Evolutionary conservation across 2,888 invertebrate genomes (phyloP).

Genomic region (Polymixis lichenea): DNA sequence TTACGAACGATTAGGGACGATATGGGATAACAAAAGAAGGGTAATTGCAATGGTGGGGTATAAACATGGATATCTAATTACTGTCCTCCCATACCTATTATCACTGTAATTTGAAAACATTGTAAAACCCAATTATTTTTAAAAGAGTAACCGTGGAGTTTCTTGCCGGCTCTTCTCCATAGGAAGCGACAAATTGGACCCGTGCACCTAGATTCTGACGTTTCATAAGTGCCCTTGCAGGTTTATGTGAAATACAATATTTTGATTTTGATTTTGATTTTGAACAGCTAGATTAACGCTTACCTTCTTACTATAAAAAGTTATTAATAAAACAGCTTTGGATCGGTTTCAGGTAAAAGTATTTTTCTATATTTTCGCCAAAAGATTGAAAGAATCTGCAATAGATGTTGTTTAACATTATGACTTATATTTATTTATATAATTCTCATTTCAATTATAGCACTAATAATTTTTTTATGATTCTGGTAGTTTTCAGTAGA

Average conservation of each 20-base stretch:
- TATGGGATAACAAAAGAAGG: neutral
- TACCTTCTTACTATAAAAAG: neutral
- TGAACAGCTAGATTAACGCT: neutral
- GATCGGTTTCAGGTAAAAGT: neutral
- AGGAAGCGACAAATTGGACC: too few relatives aligned
- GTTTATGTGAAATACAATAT: too few relatives aligned
- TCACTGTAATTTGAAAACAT: too few relatives aligned
- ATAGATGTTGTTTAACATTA: neutral
- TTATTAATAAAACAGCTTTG: neutral
- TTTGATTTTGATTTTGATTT: too few relatives aligned
- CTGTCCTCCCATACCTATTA: too few relatives aligned
- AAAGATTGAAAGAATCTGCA: neutral
- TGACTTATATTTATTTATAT: neutral
- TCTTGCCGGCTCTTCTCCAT: too few relatives aligned
- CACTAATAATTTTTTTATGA: neutral
- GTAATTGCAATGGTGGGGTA: neutral
- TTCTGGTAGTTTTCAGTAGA: neutral
- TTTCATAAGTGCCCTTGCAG: too few relatives aligned
- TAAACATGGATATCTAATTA: neutral
- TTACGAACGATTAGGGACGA: conserved; percentile 23
- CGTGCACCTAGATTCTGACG: too few relatives aligned
- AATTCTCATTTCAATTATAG: neutral
- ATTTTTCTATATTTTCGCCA: neutral
- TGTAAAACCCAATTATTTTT: too few relatives aligned
- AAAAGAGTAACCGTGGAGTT: too few relatives aligned